Base-by-base conservation (phyloP, 2,113 vertebrate genomes). In the Zapus hudsonius region DNA sequence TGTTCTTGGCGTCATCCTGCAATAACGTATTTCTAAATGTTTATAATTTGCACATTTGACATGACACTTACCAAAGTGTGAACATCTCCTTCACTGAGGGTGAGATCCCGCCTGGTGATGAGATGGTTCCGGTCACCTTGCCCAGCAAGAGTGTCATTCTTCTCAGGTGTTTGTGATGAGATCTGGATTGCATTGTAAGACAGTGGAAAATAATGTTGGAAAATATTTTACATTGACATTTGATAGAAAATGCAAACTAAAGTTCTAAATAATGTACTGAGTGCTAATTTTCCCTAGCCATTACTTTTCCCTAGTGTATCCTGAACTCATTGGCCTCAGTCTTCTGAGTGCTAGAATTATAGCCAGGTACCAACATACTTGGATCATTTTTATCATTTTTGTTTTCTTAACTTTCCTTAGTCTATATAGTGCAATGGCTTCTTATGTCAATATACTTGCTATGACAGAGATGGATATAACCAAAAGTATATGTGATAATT, bases 31-130 rank as follows among this genome's bases (percentile, higher is more conserved):
- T 92, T 94, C 88, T 69, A 88, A 95, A 84, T 80, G 79, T 80
- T 89, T 83, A 63, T 57, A 75, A 29, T 66, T 40, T 17, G 20
- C 36, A 31, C n/a, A 36, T 33, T 83, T 78, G 36, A 38, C 82
- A 38, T 59, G 61, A 66, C 87, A 31, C 97, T 98, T 98, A 99
- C 99, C 98, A 99, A 97, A 59, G 97, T 99, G 33, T 99, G 98
- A 93, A 99, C 88, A 0, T 98, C 97, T 7, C 95, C 98, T 94
- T 98, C 98, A 0, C 52, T 0, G 0, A 97, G 96, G 72, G 97
- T 79, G 9, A 98, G 5, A 90, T 99, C 99, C 90, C 99, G 98
- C 66, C 97, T 98, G 63, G 97, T 98, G 85, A 99, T 59, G 1
- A 91, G 97, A 95, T 98, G 98, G 57, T 91, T 89, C 1, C 79